Conservation (phyloP, 2,797 vertebrate genomes). For the Zalophus californianus region DNA sequence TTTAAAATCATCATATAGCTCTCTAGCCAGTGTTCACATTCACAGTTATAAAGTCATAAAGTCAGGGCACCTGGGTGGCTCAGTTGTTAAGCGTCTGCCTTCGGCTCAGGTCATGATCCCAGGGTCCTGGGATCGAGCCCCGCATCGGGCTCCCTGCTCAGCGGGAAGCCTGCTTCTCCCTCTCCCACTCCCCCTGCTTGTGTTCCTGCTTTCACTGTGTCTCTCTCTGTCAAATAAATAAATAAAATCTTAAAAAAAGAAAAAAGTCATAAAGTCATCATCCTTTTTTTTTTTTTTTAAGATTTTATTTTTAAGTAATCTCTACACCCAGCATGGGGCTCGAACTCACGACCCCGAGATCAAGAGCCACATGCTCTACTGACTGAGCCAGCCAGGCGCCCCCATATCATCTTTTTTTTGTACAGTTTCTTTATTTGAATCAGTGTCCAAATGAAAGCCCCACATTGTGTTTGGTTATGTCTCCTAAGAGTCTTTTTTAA, state of each 20-base stretch:
- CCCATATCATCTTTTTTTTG: background rate
- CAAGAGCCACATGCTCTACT: background rate
- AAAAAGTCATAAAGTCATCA: background rate
- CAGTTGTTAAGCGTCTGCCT: no score
- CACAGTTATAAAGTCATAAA: background rate
- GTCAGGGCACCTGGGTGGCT: no score
- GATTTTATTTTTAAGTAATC: background rate
- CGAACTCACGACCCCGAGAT: background rate
- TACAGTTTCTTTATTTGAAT: background rate
- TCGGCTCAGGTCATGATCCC: no score
- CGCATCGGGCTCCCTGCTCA: no score
- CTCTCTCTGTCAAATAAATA: no score
- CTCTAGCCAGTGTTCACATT: background rate
- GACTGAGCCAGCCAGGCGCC: background rate
- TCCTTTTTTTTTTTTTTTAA: background rate
- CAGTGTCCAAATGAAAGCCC: background rate
- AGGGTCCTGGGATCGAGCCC: no score
- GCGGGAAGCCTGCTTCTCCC: no score
- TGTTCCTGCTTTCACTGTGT: no score
- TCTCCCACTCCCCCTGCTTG: no score
- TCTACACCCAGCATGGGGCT: background rate
- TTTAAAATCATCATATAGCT: background rate
- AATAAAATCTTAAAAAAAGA: no score
- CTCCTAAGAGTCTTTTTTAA: slow-evolving; percentile 12
- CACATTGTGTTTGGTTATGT: background rate